A percentile compares a stretch with the other conserved stretches of the same genome.
Conservation (phyloP, 2,888 invertebrate species). For the Conus canariensis region DNA sequence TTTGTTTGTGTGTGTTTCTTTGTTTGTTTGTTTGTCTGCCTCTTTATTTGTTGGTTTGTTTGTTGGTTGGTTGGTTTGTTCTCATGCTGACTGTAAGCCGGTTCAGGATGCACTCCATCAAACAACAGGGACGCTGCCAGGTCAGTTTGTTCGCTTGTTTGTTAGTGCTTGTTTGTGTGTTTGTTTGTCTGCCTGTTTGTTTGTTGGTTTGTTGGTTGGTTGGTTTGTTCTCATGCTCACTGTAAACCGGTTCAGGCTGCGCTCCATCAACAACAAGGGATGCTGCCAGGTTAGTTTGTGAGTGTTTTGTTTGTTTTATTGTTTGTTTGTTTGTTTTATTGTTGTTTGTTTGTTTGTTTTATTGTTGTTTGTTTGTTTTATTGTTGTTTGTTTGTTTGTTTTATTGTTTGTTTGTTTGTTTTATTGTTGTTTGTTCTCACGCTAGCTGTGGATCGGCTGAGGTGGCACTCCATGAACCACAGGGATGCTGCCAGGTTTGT, state of each 20-base stretch:
- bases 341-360: background rate
- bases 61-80: background rate
- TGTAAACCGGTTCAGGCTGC: no score
- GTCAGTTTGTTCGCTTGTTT: background rate
- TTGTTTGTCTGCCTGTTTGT: background rate
- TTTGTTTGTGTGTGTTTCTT: no score
- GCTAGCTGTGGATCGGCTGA: constrained; percentile 58
- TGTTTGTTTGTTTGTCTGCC: background rate
- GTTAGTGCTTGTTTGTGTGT: no score
- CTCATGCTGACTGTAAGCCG: no score
- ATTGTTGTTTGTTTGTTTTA: no score
- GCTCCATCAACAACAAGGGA: no score
- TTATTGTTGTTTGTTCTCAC: no score
- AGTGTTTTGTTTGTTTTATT: background rate
- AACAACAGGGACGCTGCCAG: no score
- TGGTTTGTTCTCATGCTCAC: no score
- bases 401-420: background rate
- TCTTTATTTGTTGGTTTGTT: background rate
- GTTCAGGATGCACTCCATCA: no score
- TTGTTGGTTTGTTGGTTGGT: background rate
- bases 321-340: background rate
- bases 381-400: background rate
- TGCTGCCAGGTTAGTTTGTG: background rate
- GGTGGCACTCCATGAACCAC: constrained; percentile 57
- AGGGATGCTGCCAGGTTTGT: constrained; percentile 35